phyloP scores from a whole-genome alignment of 2,888 invertebrate species.

The Philereme vetulata region DNA sequence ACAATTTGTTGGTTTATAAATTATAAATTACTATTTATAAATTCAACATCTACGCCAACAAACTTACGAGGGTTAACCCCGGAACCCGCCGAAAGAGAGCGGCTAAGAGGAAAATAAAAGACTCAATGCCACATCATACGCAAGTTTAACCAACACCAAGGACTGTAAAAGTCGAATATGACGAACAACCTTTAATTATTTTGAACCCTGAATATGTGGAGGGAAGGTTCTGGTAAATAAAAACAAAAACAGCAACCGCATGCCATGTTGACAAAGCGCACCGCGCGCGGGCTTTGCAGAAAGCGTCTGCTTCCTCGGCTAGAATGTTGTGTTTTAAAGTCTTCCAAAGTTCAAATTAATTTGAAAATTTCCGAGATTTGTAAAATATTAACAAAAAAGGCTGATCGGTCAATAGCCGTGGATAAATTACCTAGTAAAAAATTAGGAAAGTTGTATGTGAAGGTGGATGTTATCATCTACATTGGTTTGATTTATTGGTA shows the following conservation, averaged over 20 bases:
- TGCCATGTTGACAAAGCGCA: slow-evolving; percentile 6
- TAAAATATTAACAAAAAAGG: no score
- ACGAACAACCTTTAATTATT: slow-evolving; percentile 6
- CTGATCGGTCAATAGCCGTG: no score
- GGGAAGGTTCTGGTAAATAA: slow-evolving; percentile 3
- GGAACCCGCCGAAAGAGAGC: slow-evolving; percentile 5
- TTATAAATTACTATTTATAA: no score
- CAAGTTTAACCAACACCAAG: slow-evolving; percentile 5
- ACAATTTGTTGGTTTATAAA: no score
- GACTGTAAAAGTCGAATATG: slow-evolving; percentile 7
- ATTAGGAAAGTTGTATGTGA: no score
- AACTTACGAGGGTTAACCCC: slow-evolving; percentile 4
- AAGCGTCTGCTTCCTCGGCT: neutral
- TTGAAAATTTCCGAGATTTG: slow-evolving; percentile 8
- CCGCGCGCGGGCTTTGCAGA: neutral
- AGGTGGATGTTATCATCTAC: no score
- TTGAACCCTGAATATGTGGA: slow-evolving; percentile 11
- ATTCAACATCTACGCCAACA: no score
- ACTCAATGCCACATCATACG: slow-evolving; percentile 12
- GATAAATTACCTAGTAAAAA: no score
- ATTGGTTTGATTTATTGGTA: no score
- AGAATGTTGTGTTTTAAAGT: slow-evolving; percentile 9
- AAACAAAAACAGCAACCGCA: slow-evolving; percentile 1
- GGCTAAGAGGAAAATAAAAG: slow-evolving; percentile 8
- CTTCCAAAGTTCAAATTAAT: slow-evolving; percentile 7